Conservation (phyloP, 2,797 vertebrate genomes). For the Rhadinocentrus ornatus region DNA sequence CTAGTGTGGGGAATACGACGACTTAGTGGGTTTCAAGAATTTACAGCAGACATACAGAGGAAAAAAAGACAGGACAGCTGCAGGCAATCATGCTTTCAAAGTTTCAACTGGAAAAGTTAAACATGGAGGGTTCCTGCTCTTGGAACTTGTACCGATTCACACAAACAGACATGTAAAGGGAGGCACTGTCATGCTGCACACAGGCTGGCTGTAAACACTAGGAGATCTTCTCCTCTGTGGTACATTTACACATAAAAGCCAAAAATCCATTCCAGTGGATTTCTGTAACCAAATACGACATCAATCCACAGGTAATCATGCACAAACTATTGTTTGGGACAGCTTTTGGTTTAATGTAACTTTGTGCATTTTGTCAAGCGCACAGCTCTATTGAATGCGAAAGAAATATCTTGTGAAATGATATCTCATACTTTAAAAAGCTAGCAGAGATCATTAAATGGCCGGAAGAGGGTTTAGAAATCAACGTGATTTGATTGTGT, state of each 20-base stretch:
- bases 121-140: background rate
- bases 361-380: conserved; percentile 6
- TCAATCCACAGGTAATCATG: conserved; percentile 9
- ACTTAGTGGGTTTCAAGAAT: conserved; percentile 68
- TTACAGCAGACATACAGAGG: conserved; percentile 29
- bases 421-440: conserved; percentile 16
- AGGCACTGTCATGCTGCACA: background rate
- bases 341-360: background rate
- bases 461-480: conserved; percentile 60
- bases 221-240: background rate
- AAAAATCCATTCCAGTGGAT: conserved; percentile 19
- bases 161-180: background rate
- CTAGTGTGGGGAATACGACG: conserved; percentile 40
- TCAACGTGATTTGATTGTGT: conserved; percentile 60
- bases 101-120: background rate
- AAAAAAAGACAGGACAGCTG: background rate
- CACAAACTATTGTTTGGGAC: background rate
- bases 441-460: conserved; percentile 57
- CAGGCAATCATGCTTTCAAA: background rate
- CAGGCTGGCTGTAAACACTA: background rate
- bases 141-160: background rate
- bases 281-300: conserved; percentile 1
- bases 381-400: conserved; percentile 1
- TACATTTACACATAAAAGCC: conserved; percentile 10
- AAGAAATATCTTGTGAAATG: conserved; percentile 28